These are phyloP conservation scores for Bellardia pandia DNA, from an alignment of 2,888 invertebrate genomes.

Conservation along the genomic window DNA sequence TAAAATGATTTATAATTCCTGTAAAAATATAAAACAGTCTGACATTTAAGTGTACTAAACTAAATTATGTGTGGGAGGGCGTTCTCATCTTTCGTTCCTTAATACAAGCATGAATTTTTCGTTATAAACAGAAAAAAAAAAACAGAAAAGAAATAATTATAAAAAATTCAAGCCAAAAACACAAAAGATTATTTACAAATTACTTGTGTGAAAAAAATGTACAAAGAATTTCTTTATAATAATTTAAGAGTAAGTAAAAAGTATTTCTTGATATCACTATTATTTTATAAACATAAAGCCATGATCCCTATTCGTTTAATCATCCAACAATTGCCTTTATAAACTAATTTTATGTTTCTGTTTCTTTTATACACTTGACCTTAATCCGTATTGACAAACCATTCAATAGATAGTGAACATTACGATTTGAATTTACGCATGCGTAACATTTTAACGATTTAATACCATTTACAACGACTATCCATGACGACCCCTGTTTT, in stretches of 20 bases:
- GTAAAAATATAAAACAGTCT: constrained; percentile 67
- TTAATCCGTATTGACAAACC: constrained; percentile 66
- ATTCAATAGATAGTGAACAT: constrained; percentile 54
- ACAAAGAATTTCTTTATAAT: constrained; percentile 57
- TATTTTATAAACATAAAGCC: constrained; percentile 14
- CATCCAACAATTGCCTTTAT: constrained; percentile 35
- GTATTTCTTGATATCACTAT: neutral
- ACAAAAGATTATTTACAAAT: constrained; percentile 4
- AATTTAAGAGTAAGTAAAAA: constrained; percentile 8
- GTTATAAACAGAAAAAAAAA: neutral
- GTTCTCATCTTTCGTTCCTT: constrained; percentile 42
- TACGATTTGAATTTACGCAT: constrained; percentile 67
- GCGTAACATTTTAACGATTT: constrained; percentile 70
- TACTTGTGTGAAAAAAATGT: constrained; percentile 3
- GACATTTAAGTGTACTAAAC: constrained; percentile 67
- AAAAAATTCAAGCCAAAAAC: neutral
- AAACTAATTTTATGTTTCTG: neutral
- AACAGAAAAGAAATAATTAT: constrained; percentile 13
- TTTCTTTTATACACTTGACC: constrained; percentile 64
- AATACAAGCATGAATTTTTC: constrained; percentile 32
- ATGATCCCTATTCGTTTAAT: constrained; percentile 57
- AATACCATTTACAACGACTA: constrained; percentile 32
- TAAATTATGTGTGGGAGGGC: constrained; percentile 71
- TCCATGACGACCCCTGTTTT: constrained; percentile 43
- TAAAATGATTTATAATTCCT: constrained; percentile 72